Base-by-base conservation (phyloP, 2,797 vertebrate species). In the Gymnothorax reevesii region DNA sequence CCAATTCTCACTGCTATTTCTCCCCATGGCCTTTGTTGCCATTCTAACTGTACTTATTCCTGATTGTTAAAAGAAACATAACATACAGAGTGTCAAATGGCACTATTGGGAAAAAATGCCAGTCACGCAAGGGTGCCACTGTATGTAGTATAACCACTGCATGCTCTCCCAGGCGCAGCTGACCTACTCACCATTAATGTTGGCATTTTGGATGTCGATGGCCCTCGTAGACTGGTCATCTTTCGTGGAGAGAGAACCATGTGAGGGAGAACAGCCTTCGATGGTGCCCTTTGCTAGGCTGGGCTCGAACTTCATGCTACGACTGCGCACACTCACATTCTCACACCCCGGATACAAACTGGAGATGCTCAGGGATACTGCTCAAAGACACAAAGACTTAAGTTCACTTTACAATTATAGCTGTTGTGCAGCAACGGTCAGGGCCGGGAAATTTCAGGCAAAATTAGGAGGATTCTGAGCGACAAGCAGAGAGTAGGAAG, bases 241-340 rank as follows among this genome's bases (percentile, higher is more conserved):
- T 0, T 95, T 90, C 0, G 96, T 64, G 86, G 96, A 97, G 89
- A 96, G 95, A 5, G 94, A 91, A 83, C 91, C 96, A 93, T 97
- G 96, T 88, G 96, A 93, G 0, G 98, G 98, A 25, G 97, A 97
- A 0, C 99, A 98, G 84, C 97, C 97, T 93, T 98, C 98, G 89
- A 99, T 94, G 57, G 98, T 94, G 0, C 98, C 98, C 94, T 99
- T 99, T 89, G 98, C 99, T 89, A 99, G 95, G 85, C 98, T 98
- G 0, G 98, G 98, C 93, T 99, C 98, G n/a, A 99, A 99, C 97
- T 99, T 98, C 98, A 99, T 99, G 93, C 98, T 99, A 86, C 98
- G 97, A 88, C 98, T 99, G 87, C 98, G 94, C 79, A 99, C 98
- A 0, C 98, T 99, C 89, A 99, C 98, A 0, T 99, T 99, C 94